These are phyloP conservation scores for Monarcha castaneiventris DNA, from an alignment of 2,113 vertebrate species.

Conservation along the genomic window DNA sequence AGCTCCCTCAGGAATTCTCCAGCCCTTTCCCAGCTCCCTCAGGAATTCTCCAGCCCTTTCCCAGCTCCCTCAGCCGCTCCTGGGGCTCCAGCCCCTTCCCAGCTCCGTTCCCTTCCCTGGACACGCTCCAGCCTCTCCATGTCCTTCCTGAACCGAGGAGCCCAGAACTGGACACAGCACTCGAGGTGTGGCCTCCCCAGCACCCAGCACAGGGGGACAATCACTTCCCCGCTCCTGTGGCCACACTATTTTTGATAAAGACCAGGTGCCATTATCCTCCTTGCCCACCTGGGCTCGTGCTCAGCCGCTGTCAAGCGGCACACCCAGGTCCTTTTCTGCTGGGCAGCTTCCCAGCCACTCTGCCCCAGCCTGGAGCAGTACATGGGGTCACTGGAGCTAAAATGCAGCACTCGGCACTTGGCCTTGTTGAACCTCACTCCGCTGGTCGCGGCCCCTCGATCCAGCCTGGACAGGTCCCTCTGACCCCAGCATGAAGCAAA, in stretches of 20 bases:
- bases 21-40: too few relatives aligned
- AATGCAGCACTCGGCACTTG: accelerated
- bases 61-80: neutral
- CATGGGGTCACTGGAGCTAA: accelerated
- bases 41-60: neutral
- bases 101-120: neutral
- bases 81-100: neutral
- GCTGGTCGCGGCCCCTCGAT: accelerated
- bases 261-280: accelerated
- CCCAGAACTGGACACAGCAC: neutral
- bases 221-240: accelerated
- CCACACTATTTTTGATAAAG: accelerated
- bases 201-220: accelerated
- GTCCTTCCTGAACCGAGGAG: accelerated
- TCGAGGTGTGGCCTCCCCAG: accelerated
- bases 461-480: neutral
- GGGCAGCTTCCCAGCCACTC: neutral
- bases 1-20: too few relatives aligned
- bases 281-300: neutral
- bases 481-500: accelerated
- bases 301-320: neutral
- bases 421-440: accelerated
- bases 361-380: neutral
- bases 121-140: accelerated
- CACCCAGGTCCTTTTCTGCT: neutral